Conservation (phyloP, 2,888 invertebrate genomes). For the Uloborus plumipes region DNA sequence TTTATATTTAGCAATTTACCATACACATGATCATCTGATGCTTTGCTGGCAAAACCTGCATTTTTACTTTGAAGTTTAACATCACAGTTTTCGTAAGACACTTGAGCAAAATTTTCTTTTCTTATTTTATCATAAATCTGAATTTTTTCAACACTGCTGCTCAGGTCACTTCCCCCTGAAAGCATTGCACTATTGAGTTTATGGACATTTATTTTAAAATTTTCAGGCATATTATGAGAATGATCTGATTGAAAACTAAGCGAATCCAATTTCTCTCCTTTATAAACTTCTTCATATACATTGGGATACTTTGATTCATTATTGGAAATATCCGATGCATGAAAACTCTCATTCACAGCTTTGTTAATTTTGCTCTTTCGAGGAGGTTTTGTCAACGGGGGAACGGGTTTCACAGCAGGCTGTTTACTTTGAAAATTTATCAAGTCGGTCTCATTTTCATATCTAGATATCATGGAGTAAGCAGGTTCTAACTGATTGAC, state of each 20-base stretch:
- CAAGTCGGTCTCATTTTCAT: conserved; percentile 12
- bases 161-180: conserved; percentile 21
- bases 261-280: conserved; percentile 13
- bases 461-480: background rate
- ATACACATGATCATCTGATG: conserved; percentile 43
- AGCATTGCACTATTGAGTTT: background rate
- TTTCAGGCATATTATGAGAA: conserved; percentile 1
- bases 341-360: background rate
- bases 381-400: conserved; percentile 59
- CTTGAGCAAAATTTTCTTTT: conserved; percentile 8
- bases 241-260: background rate
- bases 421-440: background rate
- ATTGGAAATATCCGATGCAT: background rate
- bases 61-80: background rate
- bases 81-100: conserved; percentile 45
- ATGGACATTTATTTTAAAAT: conserved; percentile 8
- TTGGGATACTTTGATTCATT: conserved; percentile 28
- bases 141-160: conserved; percentile 25
- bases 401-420: conserved; percentile 13
- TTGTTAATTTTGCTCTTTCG: conserved; percentile 42
- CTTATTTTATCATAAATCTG: conserved; percentile 3
- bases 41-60: background rate
- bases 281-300: conserved; percentile 38
- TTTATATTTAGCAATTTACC: conserved; percentile 38
- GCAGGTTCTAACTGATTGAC: background rate